phyloP scores from a whole-genome alignment of 2,797 vertebrate genomes.

The Cryptoblepharus egeriae region DNA sequence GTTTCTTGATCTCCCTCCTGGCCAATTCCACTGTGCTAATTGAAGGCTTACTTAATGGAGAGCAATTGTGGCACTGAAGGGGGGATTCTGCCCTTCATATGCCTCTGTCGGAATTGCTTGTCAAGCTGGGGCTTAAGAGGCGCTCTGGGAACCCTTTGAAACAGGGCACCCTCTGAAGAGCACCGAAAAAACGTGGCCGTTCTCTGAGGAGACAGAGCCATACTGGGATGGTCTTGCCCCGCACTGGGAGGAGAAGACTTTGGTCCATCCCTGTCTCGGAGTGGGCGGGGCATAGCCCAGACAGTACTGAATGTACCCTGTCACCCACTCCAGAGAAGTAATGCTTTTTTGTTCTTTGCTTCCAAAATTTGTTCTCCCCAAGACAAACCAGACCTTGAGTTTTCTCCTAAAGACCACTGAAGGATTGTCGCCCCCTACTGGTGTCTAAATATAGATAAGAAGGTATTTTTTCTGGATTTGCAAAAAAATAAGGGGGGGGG shows the following conservation, averaged over 20 bases:
- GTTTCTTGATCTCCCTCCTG: too few species aligned
- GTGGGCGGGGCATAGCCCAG: too few species aligned
- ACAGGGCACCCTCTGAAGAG: too few species aligned
- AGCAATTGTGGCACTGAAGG: neutral
- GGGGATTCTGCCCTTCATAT: neutral
- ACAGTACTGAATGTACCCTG: too few species aligned
- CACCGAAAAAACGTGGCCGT: too few species aligned
- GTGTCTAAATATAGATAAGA: slow-evolving; percentile 50
- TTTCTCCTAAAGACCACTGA: slow-evolving; percentile 31
- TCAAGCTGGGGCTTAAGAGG: slow-evolving; percentile 3
- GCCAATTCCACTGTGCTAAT: neutral
- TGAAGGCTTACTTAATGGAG: neutral
- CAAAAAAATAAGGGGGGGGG: neutral
- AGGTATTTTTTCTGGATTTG: slow-evolving; percentile 13
- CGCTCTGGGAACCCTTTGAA: neutral
- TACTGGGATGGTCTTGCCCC: too few species aligned
- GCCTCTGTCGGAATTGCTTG: neutral
- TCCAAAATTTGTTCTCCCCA: slow-evolving; percentile 27
- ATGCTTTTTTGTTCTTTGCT: slow-evolving; percentile 14
- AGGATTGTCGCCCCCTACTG: slow-evolving; percentile 71
- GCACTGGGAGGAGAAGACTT: too few species aligned
- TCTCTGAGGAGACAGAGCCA: too few species aligned
- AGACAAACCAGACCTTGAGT: slow-evolving; percentile 44
- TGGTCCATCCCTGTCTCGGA: too few species aligned
- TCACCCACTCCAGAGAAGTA: too few species aligned